Evolutionary conservation across 2,797 vertebrate genomes (phyloP).

Genomic region (Gambusia yucatana): DNA sequence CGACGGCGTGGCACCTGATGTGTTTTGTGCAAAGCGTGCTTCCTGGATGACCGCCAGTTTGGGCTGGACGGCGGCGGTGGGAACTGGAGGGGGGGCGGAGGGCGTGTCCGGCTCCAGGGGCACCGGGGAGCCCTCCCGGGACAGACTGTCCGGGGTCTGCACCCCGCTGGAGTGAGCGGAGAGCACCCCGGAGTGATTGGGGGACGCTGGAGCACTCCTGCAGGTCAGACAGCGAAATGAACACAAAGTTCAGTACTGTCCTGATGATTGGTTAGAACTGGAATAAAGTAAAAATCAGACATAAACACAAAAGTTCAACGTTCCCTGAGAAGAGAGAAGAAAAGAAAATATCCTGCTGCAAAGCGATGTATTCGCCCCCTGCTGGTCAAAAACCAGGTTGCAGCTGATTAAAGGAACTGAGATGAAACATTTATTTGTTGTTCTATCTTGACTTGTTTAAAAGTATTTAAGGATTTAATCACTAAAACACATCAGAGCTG

Average conservation of each 20-base stretch:
- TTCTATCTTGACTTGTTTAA: no score
- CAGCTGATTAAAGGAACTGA: no score
- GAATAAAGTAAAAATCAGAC: not conserved
- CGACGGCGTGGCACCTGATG: constrained; percentile 81
- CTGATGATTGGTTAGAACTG: not conserved
- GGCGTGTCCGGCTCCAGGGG: constrained; percentile 85
- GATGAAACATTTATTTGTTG: no score
- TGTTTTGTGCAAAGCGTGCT: constrained; percentile 93
- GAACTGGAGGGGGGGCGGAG: constrained; percentile 48
- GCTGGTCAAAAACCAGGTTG: not conserved
- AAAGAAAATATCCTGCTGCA: not conserved
- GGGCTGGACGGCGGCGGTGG: constrained; percentile 82
- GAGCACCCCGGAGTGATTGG: constrained; percentile 93
- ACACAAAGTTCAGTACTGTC: not conserved
- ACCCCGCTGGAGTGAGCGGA: constrained; percentile 96
- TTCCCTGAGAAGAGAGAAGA: not conserved
- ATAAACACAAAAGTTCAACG: not conserved
- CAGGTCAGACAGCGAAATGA: not conserved
- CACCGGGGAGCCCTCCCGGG: constrained; percentile 94
- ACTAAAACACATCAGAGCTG: no score
- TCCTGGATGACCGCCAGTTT: constrained; percentile 96
- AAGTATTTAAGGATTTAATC: no score
- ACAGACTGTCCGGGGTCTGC: constrained; percentile 96
- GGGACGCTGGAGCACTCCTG: constrained; percentile 97
- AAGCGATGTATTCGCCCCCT: not conserved